These are phyloP conservation scores for Uria lomvia DNA, from an alignment of 2,113 vertebrate genomes.

Conservation along the genomic window DNA sequence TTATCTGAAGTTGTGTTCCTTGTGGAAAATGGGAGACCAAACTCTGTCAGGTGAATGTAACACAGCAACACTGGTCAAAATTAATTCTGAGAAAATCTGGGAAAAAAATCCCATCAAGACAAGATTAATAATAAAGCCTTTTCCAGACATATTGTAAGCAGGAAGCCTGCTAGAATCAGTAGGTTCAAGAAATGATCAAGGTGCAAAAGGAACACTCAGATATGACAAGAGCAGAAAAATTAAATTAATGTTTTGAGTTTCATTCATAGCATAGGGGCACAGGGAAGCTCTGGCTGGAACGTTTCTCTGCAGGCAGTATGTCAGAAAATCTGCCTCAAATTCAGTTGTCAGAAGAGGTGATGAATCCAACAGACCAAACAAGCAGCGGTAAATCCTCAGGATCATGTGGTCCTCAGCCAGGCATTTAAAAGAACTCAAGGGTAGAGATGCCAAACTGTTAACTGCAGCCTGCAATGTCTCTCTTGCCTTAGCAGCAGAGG, in stretches of 20 bases:
- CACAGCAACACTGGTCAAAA: background rate
- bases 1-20: background rate
- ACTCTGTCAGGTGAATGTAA: background rate
- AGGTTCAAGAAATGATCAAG: background rate
- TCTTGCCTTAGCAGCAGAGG: background rate
- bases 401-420: background rate
- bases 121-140: background rate
- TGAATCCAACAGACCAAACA: background rate
- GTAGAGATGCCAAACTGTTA: background rate
- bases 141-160: background rate
- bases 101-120: background rate
- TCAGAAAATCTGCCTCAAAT: background rate
- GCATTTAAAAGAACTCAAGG: background rate
- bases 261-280: background rate
- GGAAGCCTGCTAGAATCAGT: background rate
- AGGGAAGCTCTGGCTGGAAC: background rate
- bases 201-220: background rate
- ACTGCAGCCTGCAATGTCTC: background rate
- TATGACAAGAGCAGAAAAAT: background rate
- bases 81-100: background rate
- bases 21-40: background rate
- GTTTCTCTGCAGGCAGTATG: background rate
- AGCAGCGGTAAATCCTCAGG: background rate
- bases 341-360: background rate
- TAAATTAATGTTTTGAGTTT: background rate